These are phyloP conservation scores for Archegozetes longisetosus DNA, from an alignment of 1,140 invertebrate species.

Conservation along the genomic window DNA sequence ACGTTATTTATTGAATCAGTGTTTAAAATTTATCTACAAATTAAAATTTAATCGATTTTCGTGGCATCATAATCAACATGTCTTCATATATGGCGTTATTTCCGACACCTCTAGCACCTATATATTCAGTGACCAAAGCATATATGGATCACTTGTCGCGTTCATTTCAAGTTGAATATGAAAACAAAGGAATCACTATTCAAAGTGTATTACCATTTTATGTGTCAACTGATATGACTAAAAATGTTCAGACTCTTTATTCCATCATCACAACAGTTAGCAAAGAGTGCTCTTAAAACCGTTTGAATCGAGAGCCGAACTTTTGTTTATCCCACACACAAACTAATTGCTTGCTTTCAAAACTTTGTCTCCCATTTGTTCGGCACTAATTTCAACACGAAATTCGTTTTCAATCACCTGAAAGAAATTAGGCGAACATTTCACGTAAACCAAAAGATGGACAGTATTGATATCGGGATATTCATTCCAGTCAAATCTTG, in stretches of 20 bases:
- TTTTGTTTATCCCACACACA: slow-evolving; percentile 47
- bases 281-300: slow-evolving; percentile 52
- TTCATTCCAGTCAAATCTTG: no score
- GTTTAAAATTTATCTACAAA: no score
- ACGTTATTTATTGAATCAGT: no score
- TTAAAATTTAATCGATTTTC: no score
- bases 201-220: slow-evolving; percentile 69
- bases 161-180: no score
- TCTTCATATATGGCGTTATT: slow-evolving; percentile 71
- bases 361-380: slow-evolving; percentile 7
- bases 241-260: slow-evolving; percentile 53
- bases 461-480: no score
- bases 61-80: slow-evolving; percentile 84
- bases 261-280: slow-evolving; percentile 58
- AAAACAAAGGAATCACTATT: no score
- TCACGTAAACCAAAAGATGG: no score
- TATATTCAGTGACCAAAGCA: slow-evolving; percentile 72
- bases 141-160: slow-evolving; percentile 76
- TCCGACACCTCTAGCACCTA: no score
- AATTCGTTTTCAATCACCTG: slow-evolving; percentile 15
- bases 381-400: slow-evolving; percentile 9
- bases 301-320: slow-evolving; percentile 53
- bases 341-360: slow-evolving; percentile 2
- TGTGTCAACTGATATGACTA: slow-evolving; percentile 83
- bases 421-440: no score